Evolutionary conservation across 2,113 vertebrate genomes (phyloP).

Genomic region (Vanacampus margaritifer): DNA sequence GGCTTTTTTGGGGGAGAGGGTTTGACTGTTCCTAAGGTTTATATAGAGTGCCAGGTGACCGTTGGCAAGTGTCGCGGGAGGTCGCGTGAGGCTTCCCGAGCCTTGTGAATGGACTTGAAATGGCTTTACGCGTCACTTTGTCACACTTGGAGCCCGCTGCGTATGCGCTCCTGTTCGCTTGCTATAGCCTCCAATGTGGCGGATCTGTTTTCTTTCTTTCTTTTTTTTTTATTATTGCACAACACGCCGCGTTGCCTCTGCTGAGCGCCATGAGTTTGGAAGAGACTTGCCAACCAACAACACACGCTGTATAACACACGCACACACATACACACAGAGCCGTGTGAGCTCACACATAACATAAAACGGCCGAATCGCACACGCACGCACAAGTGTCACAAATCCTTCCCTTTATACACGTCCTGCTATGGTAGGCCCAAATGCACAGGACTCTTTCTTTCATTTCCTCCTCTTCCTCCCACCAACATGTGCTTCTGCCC

Average conservation of each 20-base stretch:
- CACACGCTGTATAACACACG: neutral
- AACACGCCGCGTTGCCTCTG: constrained; percentile 53
- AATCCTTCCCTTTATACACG: neutral
- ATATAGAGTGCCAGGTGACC: constrained; percentile 53
- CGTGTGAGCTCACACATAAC: neutral
- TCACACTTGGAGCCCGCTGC: constrained; percentile 59
- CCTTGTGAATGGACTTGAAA: constrained; percentile 55
- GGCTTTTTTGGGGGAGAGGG: constrained; percentile 1
- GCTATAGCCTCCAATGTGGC: constrained; percentile 65
- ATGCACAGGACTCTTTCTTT: constrained; percentile 59
- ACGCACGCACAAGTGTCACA: neutral
- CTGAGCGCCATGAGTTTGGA: constrained; percentile 5
- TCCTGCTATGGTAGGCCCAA: constrained; percentile 46
- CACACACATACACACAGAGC: neutral
- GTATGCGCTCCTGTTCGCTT: constrained; percentile 50
- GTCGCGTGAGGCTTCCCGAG: constrained; percentile 58
- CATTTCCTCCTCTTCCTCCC: constrained; percentile 65
- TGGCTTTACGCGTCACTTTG: constrained; percentile 74
- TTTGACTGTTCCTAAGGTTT: constrained; percentile 54
- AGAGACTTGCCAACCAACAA: constrained; percentile 28
- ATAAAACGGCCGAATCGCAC: neutral
- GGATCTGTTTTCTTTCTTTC: constrained; percentile 55
- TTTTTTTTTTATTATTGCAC: constrained; percentile 46
- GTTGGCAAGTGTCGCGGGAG: constrained; percentile 42
- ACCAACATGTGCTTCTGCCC: constrained; percentile 61